Evolutionary conservation across 92 coral and sea anemone species (phyloP).

Genomic region (Epizoanthus stellaris): DNA sequence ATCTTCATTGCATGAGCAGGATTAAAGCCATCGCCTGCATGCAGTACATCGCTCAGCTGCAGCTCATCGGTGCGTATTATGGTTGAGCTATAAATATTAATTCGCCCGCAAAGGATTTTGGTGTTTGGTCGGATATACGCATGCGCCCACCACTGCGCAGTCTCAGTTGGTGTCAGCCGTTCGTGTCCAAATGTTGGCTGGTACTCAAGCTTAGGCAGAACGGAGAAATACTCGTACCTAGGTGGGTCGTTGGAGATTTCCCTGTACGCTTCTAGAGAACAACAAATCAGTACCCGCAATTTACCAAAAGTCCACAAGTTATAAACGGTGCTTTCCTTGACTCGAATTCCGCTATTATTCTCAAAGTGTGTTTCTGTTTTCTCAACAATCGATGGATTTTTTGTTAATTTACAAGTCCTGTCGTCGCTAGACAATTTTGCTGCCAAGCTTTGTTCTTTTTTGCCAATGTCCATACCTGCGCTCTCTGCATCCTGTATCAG

Average conservation of each 20-base stretch:
- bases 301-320: constrained; percentile 91
- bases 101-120: constrained; percentile 74
- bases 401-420: background rate
- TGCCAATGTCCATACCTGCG: background rate
- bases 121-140: constrained; percentile 81
- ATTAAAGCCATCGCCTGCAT: constrained; percentile 67
- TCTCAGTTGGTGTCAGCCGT: constrained; percentile 70
- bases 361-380: background rate
- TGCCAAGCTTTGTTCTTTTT: background rate
- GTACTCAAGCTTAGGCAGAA: constrained; percentile 89
- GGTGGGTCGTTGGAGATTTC: constrained; percentile 51
- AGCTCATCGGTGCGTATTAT: constrained; percentile 79
- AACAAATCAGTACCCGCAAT: constrained; percentile 71
- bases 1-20: constrained; percentile 87
- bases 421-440: background rate
- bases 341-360: background rate
- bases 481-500: background rate
- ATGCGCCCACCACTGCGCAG: constrained; percentile 77
- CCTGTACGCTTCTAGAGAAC: constrained; percentile 70
- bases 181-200: constrained; percentile 79
- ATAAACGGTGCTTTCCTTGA: constrained; percentile 60
- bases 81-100: constrained; percentile 63
- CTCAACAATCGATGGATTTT: background rate
- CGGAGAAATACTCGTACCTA: constrained; percentile 60
- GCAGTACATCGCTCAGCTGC: constrained; percentile 61